A percentile compares a stretch with the other conserved stretches of the same genome.
phyloP scores from a whole-genome alignment of 2,113 vertebrate genomes.

The Alligator mississippiensis region DNA sequence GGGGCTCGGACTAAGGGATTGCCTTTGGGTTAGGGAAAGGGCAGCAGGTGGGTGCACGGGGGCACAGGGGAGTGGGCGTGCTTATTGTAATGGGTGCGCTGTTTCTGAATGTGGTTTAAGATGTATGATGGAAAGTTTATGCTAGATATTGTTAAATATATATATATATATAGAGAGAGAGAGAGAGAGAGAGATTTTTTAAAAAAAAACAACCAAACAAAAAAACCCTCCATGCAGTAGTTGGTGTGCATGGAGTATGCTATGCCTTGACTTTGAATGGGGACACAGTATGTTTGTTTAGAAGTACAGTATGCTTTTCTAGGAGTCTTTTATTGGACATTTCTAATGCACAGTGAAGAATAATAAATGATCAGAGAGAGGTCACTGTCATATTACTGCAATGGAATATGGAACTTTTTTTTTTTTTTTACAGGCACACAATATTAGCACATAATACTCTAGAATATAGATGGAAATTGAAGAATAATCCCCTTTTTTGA shows the following conservation, averaged over 20 bases:
- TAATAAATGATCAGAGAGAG: not conserved
- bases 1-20: too few species aligned
- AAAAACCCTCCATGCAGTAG: not conserved
- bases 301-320: not conserved
- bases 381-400: not conserved
- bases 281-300: too few species aligned
- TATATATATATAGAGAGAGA: too few species aligned
- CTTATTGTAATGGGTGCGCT: too few species aligned
- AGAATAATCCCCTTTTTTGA: not conserved
- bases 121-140: too few species aligned
- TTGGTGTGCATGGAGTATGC: not conserved
- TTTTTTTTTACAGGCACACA: not conserved
- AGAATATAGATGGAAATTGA: not conserved
- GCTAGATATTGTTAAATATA: too few species aligned
- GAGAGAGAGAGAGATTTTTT: too few species aligned
- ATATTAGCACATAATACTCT: not conserved
- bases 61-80: too few species aligned
- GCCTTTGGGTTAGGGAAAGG: too few species aligned
- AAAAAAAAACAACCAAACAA: too few species aligned
- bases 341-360: not conserved
- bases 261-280: not conserved
- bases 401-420: not conserved
- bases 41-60: too few species aligned
- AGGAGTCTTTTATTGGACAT: not conserved
- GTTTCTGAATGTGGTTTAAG: too few species aligned